Conservation (phyloP, 2,113 vertebrate genomes). For the Trachemys scripta region DNA sequence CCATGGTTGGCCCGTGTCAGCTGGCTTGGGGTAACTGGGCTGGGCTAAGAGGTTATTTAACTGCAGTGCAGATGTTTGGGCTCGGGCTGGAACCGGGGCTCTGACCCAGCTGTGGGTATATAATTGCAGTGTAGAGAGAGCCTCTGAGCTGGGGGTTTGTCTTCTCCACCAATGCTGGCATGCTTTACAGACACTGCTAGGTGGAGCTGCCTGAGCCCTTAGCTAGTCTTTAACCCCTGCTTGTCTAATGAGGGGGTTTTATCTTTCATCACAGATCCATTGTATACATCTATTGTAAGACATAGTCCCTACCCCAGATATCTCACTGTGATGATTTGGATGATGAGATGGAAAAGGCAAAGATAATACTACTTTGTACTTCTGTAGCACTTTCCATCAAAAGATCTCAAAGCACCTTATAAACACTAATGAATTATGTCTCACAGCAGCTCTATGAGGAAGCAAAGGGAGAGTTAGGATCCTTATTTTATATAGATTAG, state of each 20-base stretch:
- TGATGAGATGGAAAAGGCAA: background rate
- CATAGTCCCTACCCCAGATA: background rate
- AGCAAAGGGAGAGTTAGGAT: rapidly evolving
- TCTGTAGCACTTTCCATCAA: background rate
- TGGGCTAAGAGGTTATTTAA: background rate
- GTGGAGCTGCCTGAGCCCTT: background rate
- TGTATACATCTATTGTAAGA: background rate
- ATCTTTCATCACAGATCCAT: background rate
- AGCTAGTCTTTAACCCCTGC: background rate
- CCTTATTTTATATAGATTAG: background rate
- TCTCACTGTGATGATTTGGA: background rate
- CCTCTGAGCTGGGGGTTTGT: background rate
- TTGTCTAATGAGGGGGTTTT: background rate
- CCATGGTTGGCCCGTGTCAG: background rate
- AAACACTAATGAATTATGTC: background rate
- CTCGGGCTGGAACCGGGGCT: background rate
- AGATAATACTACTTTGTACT: background rate
- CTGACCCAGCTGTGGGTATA: background rate
- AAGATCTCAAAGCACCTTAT: background rate
- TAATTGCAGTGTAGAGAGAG: background rate
- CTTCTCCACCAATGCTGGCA: background rate
- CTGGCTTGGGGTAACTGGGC: background rate
- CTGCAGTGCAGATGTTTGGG: background rate
- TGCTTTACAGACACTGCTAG: background rate
- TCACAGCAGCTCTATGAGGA: background rate